A percentile compares a stretch with the other conserved stretches of the same genome.
Conservation (phyloP, 2,888 invertebrate genomes). For the Eupithecia tripunctaria region DNA sequence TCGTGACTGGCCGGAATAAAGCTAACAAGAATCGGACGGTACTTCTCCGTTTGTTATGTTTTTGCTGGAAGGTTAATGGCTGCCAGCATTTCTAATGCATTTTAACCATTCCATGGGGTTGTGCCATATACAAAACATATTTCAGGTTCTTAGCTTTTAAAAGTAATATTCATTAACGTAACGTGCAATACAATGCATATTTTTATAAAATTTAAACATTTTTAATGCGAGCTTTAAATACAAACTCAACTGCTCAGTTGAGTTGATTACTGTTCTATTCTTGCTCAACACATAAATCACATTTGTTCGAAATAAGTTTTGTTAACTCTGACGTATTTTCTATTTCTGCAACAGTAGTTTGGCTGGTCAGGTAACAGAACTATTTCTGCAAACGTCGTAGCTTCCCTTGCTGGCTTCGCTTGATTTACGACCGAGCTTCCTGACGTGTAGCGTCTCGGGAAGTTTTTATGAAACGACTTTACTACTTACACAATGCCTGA, state of each 20-base stretch:
- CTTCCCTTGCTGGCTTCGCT: constrained; percentile 60
- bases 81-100: constrained; percentile 42
- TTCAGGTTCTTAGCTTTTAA: not conserved
- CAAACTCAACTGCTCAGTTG: not conserved
- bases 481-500: constrained; percentile 38
- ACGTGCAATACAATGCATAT: not conserved
- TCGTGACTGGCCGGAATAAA: constrained; percentile 49
- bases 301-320: constrained; percentile 1
- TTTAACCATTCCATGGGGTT: constrained; percentile 27
- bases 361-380: constrained; percentile 39
- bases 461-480: constrained; percentile 52
- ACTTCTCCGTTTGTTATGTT: constrained; percentile 50
- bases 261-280: not conserved
- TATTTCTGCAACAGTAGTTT: constrained; percentile 1
- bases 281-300: constrained; percentile 1
- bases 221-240: not conserved
- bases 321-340: not conserved
- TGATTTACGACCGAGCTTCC: constrained; percentile 67
- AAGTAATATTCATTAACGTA: not conserved
- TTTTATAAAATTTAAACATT: not conserved
- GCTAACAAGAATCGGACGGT: constrained; percentile 47
- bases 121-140: not conserved
- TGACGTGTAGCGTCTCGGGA: constrained; percentile 57
- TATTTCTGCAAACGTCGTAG: constrained; percentile 54
- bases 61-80: constrained; percentile 46